A percentile compares a stretch with the other conserved stretches of the same genome.
Evolutionary conservation across 2,888 invertebrate species (phyloP).

Genomic region (Stenotaenia linearis): DNA sequence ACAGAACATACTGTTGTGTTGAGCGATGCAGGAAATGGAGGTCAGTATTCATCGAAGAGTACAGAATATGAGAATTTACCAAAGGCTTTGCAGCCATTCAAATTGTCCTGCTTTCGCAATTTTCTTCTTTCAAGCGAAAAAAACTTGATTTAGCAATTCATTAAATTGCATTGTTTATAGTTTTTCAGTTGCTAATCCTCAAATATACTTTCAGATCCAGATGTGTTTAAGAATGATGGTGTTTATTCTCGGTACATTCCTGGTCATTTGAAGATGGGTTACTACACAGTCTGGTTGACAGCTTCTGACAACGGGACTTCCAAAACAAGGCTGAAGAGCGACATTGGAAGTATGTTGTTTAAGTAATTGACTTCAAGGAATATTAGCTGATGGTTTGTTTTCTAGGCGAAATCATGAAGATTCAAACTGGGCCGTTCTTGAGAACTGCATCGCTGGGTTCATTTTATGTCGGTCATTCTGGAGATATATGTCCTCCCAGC

Average conservation of each 20-base stretch:
- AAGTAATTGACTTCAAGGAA: no score
- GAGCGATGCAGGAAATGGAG: constrained; percentile 17
- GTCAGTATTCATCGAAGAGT: no score
- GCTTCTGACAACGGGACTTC: background rate
- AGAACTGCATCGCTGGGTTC: constrained; percentile 52
- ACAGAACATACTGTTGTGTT: background rate
- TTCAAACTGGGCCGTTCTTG: constrained; percentile 52
- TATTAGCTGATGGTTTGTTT: no score
- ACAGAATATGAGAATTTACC: no score
- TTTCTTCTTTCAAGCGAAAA: no score
- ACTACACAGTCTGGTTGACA: background rate
- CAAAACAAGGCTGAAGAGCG: background rate
- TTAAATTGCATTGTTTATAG: no score
- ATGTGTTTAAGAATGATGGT: constrained; percentile 48
- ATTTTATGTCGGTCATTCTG: constrained; percentile 45
- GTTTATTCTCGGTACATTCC: constrained; percentile 58
- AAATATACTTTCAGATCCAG: constrained; percentile 43
- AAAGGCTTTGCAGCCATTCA: no score
- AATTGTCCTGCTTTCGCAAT: no score
- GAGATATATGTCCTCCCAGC: constrained; percentile 48
- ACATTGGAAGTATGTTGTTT: background rate
- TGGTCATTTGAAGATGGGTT: constrained; percentile 34
- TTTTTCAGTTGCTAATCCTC: background rate
- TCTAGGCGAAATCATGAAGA: background rate
- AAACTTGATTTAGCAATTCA: no score